Conservation (phyloP, 2,797 vertebrate genomes). For the Sebastes steindachneri region DNA sequence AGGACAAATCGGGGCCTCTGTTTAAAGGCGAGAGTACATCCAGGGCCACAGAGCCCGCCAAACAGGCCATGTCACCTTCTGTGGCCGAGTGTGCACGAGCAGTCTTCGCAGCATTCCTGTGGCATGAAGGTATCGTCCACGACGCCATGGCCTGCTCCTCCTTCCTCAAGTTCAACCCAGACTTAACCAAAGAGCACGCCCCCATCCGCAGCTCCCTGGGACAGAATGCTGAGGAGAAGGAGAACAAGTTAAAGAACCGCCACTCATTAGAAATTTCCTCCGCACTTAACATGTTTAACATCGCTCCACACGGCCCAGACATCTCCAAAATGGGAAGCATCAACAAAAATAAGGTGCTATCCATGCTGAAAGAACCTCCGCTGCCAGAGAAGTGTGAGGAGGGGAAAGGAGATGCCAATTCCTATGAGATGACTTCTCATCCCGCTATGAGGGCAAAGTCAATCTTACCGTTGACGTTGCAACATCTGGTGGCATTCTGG, state of each 20-base stretch:
- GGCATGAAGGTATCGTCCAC: conserved; percentile 99
- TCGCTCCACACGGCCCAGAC: conserved; percentile 96
- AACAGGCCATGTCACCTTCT: conserved; percentile 98
- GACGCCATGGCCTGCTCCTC: conserved; percentile 99
- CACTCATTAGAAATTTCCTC: conserved; percentile 99
- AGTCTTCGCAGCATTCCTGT: conserved; percentile 96
- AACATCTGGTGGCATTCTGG: conserved; percentile 98
- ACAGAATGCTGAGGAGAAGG: conserved; percentile 93
- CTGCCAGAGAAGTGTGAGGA: conserved; percentile 97
- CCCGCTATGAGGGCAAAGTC: conserved; percentile 90
- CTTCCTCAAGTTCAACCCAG: conserved; percentile 99
- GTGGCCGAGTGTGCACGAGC: conserved; percentile 96
- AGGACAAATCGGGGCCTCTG: conserved; percentile 94
- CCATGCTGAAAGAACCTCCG: conserved; percentile 98
- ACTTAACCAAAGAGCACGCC: conserved; percentile 96
- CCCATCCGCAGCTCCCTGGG: conserved; percentile 93
- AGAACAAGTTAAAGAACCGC: conserved; percentile 96
- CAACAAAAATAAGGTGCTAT: conserved; percentile 99
- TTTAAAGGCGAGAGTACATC: conserved; percentile 91
- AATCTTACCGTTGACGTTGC: conserved; percentile 93
- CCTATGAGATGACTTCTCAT: conserved; percentile 90
- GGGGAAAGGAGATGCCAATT: conserved; percentile 87
- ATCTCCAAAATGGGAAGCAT: conserved; percentile 99
- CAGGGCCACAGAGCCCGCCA: conserved; percentile 90
- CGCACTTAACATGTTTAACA: conserved; percentile 98